Conservation (phyloP, 2,888 invertebrate genomes). For the Neoascia interrupta region DNA sequence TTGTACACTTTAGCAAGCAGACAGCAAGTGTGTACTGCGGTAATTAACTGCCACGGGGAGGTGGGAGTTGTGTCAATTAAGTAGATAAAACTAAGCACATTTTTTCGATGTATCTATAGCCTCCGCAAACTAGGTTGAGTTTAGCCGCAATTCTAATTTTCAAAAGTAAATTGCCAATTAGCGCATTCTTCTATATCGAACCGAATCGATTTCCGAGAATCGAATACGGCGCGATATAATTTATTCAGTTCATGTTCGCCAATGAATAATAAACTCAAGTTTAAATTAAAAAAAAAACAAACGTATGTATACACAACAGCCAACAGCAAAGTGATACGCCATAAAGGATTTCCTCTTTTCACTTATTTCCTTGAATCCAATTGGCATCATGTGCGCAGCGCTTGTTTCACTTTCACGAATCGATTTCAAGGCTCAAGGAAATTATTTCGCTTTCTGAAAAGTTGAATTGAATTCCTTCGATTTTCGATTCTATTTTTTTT, state of each 20-base stretch:
- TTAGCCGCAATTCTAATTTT: constrained; percentile 34
- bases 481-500: too few species aligned
- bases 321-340: constrained; percentile 13
- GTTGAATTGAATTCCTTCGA: too few species aligned
- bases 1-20: too few species aligned
- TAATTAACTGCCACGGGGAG: constrained; percentile 44
- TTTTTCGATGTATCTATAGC: neutral
- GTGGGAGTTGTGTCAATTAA: constrained; percentile 37
- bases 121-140: constrained; percentile 46
- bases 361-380: constrained; percentile 25
- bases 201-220: constrained; percentile 41
- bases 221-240: constrained; percentile 1
- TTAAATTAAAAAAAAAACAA: constrained; percentile 15
- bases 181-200: constrained; percentile 36
- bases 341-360: constrained; percentile 1
- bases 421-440: constrained; percentile 50
- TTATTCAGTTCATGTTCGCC: constrained; percentile 22
- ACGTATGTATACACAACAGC: constrained; percentile 1
- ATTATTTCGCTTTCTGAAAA: constrained; percentile 5
- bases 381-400: constrained; percentile 33
- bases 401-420: constrained; percentile 13
- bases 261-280: constrained; percentile 37
- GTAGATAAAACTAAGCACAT: constrained; percentile 48
- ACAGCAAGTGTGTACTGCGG: constrained; percentile 1
- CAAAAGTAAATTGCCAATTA: constrained; percentile 52